Evolutionary conservation across 2,113 vertebrate species (phyloP), one percentile per base, ranked within the genome.

Genomic region (Tyto alba): DNA sequence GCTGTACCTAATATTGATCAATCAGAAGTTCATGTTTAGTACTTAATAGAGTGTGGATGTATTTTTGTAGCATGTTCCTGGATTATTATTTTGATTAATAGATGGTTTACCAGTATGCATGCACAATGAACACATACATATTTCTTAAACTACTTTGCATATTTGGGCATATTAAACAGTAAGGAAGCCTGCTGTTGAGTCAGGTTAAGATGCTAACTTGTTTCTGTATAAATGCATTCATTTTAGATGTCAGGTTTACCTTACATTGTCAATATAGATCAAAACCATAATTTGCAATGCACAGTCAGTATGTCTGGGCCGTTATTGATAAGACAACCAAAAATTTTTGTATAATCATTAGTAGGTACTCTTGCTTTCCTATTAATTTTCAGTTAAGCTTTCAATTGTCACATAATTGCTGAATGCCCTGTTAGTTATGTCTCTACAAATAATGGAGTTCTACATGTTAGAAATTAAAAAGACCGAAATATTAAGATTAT

Each of bases 221-320:
- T 50, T 80, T 66, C 67, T 64, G 11, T 69, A 26, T 59, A 68
- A 95, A 77, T 57, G 3, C 3, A 2, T 95, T 93, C 12, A 71
- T 91, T 93, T 97, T 66, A 84, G 57, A 95, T 97, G 57, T 81
- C 52, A 60, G 11, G 8, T 96, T 96, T 96, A 19, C n/a, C 27
- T 90, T 59, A 36, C 75, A 43, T 27, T 86, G 76, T 94, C 96
- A 96, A 41, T 95, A 94, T 63, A 83, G 83, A 94, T 93, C 72
- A 92, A 91, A 97, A 93, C 55, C 93, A 19, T 85, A 88, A 97
- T 96, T 95, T 92, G 71, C 68, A 90, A n/a, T 85, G 62, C 74
- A 43, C 40, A 60, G 94, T 91, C 84, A 48, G 79, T 96, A 15
- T 6, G 9, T 71, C 69, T 97, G 40, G 85, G 53, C 69, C 85